Percentiles rank a stretch among this genome's conserved stretches.
Evolutionary conservation across 1,140 invertebrate genomes (phyloP).

Genomic region (Drosophila baimaii): DNA sequence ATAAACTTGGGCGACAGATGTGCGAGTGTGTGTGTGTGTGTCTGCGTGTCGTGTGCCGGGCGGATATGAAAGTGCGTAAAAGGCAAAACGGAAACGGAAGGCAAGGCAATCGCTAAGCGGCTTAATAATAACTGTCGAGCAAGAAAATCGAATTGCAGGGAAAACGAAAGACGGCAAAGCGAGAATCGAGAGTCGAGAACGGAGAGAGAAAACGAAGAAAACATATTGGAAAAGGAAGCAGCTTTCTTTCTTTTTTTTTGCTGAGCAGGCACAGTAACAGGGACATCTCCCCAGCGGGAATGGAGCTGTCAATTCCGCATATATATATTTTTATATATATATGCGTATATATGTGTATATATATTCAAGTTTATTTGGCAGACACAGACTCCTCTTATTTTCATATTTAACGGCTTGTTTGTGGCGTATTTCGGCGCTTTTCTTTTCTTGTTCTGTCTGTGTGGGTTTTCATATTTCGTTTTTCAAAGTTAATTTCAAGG

Average conservation of each 20-base stretch:
- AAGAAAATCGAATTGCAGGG: constrained; percentile 39
- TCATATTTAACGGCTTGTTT: constrained; percentile 70
- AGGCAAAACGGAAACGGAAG: constrained; percentile 46
- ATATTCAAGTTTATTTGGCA: constrained; percentile 9
- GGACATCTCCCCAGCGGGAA: constrained; percentile 22
- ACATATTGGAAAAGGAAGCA: constrained; percentile 54
- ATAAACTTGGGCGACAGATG: constrained; percentile 61
- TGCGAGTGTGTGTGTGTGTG: constrained; percentile 4
- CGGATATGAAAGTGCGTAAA: constrained; percentile 68
- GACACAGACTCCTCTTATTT: constrained; percentile 52
- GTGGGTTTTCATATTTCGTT: constrained; percentile 60
- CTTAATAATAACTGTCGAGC: constrained; percentile 64
- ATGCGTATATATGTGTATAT: not conserved
- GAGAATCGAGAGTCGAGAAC: not conserved
- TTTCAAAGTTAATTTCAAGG: constrained; percentile 81
- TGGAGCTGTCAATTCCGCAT: constrained; percentile 41
- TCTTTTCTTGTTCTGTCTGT: constrained; percentile 2
- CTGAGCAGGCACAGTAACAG: constrained; percentile 47
- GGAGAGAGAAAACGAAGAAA: constrained; percentile 21
- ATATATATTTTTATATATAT: constrained; percentile 1
- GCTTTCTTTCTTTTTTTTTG: constrained; percentile 54
- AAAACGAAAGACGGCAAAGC: constrained; percentile 4
- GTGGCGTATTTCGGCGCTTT: constrained; percentile 33
- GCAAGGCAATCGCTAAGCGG: constrained; percentile 58
- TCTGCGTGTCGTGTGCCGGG: constrained; percentile 13